phyloP scores from a whole-genome alignment of 2,113 vertebrate species.

The Varanus salvator region DNA sequence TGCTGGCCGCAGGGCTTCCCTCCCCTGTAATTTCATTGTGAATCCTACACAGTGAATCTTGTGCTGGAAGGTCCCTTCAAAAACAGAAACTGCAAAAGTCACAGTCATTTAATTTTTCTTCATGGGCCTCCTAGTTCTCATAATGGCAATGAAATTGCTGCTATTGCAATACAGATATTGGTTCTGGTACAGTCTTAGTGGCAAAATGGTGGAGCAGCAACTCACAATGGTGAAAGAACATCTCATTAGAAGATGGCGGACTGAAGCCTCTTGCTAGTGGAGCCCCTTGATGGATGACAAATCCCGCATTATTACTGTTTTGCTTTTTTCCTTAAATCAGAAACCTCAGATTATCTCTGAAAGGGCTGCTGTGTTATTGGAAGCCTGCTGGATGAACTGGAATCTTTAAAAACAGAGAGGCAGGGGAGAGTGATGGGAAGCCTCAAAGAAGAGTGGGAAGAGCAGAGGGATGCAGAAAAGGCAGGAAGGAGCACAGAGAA shows the following conservation, averaged over 20 bases:
- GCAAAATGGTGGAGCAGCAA: background rate
- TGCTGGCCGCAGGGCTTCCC: background rate
- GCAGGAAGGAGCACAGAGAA: background rate
- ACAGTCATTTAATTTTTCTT: background rate
- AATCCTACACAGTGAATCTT: background rate
- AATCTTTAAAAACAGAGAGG: background rate
- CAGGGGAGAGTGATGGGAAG: background rate
- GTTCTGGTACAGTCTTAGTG: background rate
- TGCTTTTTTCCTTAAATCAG: background rate
- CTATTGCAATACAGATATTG: background rate
- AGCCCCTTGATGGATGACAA: background rate
- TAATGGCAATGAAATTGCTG: background rate
- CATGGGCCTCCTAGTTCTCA: background rate
- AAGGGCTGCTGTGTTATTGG: background rate
- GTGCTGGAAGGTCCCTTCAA: background rate
- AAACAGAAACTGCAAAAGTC: background rate
- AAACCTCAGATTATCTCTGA: background rate
- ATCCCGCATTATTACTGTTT: background rate
- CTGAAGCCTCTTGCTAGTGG: background rate
- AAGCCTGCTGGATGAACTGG: background rate
- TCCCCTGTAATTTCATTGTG: slow-evolving; percentile 6
- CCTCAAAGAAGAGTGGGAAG: background rate
- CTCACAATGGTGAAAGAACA: background rate
- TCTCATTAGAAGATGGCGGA: background rate
- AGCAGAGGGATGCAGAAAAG: background rate